A percentile compares a stretch with the other conserved stretches of the same genome.
phyloP scores from a whole-genome alignment of 2,113 vertebrate species.

The Charina bottae region DNA sequence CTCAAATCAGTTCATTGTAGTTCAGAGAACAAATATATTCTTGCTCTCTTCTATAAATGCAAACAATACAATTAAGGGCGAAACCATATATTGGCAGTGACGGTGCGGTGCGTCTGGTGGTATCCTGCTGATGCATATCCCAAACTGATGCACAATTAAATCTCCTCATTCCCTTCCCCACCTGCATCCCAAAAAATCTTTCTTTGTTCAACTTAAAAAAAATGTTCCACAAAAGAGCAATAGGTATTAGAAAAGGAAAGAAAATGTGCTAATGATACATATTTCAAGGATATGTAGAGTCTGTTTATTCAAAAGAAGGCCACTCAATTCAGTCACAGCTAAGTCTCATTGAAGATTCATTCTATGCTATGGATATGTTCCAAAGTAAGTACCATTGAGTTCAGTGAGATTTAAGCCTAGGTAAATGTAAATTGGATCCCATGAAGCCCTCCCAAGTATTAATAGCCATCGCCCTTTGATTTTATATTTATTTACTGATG shows the following conservation, averaged over 20 bases:
- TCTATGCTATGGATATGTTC: background rate
- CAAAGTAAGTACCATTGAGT: background rate
- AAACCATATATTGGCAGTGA: background rate
- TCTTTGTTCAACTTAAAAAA: background rate
- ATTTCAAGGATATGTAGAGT: background rate
- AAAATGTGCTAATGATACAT: background rate
- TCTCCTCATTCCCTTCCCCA: background rate
- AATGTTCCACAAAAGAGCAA: background rate
- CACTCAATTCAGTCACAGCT: background rate
- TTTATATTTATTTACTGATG: too few species aligned
- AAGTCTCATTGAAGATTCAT: background rate
- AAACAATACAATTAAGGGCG: background rate
- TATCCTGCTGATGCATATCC: background rate
- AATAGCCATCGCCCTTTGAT: too few species aligned
- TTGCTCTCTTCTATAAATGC: background rate
- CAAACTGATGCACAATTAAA: background rate
- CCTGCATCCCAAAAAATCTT: background rate
- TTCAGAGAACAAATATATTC: background rate
- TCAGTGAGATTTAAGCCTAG: background rate
- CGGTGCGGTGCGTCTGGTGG: background rate
- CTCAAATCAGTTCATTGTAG: background rate
- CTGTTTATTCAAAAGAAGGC: background rate
- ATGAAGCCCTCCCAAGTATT: too few species aligned
- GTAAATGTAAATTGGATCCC: too few species aligned
- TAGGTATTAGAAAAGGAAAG: background rate